Evolutionary conservation across 1,140 invertebrate genomes (phyloP).

Genomic region (Gonioctena quinquepunctata): DNA sequence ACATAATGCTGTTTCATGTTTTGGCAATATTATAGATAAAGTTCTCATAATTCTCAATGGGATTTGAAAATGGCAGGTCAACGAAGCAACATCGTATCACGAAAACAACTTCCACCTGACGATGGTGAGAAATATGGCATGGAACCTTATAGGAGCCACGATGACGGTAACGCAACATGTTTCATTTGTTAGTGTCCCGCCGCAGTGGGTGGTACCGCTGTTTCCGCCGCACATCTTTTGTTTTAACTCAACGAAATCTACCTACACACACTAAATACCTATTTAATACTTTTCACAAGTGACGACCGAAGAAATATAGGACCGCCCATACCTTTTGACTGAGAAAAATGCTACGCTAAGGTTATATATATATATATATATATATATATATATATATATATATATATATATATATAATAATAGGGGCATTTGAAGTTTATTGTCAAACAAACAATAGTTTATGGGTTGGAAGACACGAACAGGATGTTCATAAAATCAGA

Average conservation of each 20-base stretch:
- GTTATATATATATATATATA: no score
- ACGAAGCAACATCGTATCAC: no score
- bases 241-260: conserved; percentile 27
- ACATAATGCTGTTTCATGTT: no score
- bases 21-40: no score
- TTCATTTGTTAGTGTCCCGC: conserved; percentile 27
- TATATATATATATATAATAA: no score
- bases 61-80: no score
- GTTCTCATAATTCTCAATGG: no score
- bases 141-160: conserved; percentile 22
- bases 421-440: no score
- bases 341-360: background rate
- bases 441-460: no score
- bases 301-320: conserved; percentile 24
- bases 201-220: conserved; percentile 29
- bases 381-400: no score
- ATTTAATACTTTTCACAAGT: conserved; percentile 19
- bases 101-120: background rate
- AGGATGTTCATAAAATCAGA: no score
- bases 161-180: conserved; percentile 23
- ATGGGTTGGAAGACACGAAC: no score
- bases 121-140: conserved; percentile 1
- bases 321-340: conserved; percentile 9
- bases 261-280: conserved; percentile 29
- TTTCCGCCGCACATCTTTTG: conserved; percentile 25